Conservation (phyloP, 2,797 vertebrate species). For the Anabas testudineus region DNA sequence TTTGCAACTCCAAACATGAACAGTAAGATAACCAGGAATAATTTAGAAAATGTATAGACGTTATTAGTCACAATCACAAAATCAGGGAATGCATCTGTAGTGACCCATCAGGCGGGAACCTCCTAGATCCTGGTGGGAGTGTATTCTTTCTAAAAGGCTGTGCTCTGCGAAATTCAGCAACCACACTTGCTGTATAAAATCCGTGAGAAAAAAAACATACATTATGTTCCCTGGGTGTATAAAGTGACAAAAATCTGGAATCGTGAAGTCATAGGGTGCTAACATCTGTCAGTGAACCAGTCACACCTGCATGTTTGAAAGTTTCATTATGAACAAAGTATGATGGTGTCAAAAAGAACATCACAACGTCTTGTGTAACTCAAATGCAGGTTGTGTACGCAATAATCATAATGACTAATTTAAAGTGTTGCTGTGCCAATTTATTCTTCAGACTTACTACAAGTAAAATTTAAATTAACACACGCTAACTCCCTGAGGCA, state of each 20-base stretch:
- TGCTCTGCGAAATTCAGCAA: neutral
- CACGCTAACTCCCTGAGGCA: conserved; percentile 5
- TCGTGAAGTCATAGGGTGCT: conserved; percentile 15
- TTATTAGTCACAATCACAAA: conserved; percentile 25
- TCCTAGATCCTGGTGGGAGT: neutral
- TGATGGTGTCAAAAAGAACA: conserved; percentile 10
- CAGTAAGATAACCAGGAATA: conserved; percentile 8
- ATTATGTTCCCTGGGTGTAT: neutral
- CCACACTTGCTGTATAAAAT: neutral
- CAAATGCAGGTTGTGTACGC: conserved; percentile 17
- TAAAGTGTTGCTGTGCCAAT: neutral
- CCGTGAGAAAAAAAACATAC: neutral
- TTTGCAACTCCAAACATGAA: conserved; percentile 26
- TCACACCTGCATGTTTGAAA: conserved; percentile 53
- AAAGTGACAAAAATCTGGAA: conserved; percentile 7
- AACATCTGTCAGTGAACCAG: conserved; percentile 35
- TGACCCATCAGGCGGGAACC: neutral
- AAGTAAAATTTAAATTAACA: conserved; percentile 21
- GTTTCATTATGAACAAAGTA: conserved; percentile 54
- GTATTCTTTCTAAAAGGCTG: neutral
- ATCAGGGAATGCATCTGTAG: conserved; percentile 4
- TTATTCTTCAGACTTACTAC: conserved; percentile 7
- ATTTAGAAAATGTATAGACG: conserved; percentile 9
- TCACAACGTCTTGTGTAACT: conserved; percentile 1
- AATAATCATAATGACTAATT: conserved; percentile 21